A percentile compares a stretch with the other conserved stretches of the same genome.
Evolutionary conservation across 2,888 invertebrate genomes (phyloP).

Genomic region (Nemapogon koenigi): DNA sequence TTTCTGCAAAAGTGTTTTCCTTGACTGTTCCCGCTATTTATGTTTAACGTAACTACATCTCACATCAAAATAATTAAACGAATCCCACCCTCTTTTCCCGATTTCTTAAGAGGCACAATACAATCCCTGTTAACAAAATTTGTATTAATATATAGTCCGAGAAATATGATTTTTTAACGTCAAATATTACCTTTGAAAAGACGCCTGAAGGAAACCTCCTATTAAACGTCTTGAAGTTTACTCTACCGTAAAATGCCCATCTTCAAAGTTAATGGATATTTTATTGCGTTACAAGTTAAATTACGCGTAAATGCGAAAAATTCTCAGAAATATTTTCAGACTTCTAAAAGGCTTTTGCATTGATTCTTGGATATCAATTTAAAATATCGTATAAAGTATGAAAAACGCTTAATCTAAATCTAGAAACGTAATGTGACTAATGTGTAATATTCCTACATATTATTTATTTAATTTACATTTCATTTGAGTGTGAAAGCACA

Average conservation of each 20-base stretch:
- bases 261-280: constrained; percentile 59
- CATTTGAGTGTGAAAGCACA: too few relatives aligned
- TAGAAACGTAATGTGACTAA: too few relatives aligned
- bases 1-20: constrained; percentile 45
- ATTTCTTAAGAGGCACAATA: background rate
- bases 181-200: constrained; percentile 19
- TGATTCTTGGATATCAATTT: too few relatives aligned
- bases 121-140: background rate
- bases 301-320: constrained; percentile 49
- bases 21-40: constrained; percentile 48
- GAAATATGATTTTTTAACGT: constrained; percentile 1
- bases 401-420: too few relatives aligned
- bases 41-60: background rate
- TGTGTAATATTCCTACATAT: too few relatives aligned
- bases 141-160: too few relatives aligned
- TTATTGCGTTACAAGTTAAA: constrained; percentile 55
- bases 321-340: constrained; percentile 29
- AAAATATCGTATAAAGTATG: too few relatives aligned
- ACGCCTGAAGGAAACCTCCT: constrained; percentile 28
- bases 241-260: constrained; percentile 50
- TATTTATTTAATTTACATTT: too few relatives aligned
- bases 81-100: background rate
- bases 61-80: background rate
- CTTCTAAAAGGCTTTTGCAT: constrained; percentile 19
- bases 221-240: constrained; percentile 36